Percentiles rank a stretch among this genome's conserved stretches.
Conservation (phyloP, 2,888 invertebrate species). For the Euspilapteryx auroguttella region DNA sequence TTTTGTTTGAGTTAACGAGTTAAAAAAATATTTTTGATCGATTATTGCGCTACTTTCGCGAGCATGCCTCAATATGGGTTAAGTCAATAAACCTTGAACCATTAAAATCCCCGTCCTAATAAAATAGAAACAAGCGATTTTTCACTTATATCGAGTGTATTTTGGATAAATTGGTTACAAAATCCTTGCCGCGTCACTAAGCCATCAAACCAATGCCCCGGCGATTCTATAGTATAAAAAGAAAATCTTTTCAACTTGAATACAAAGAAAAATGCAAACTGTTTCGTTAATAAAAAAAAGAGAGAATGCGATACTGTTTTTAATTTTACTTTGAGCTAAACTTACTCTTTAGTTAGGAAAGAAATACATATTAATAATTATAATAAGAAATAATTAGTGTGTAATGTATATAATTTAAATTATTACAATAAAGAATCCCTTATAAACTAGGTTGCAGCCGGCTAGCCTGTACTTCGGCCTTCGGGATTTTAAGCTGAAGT, state of each 20-base stretch:
- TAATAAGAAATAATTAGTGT: slow-evolving; percentile 51
- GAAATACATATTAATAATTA: slow-evolving; percentile 16
- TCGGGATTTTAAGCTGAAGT: too few relatives aligned
- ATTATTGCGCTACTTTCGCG: too few relatives aligned
- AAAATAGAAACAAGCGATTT: too few relatives aligned
- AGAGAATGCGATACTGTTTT: slow-evolving; percentile 21
- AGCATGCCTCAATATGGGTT: too few relatives aligned
- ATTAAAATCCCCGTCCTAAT: too few relatives aligned
- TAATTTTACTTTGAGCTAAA: slow-evolving; percentile 53
- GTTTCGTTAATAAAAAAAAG: slow-evolving; percentile 16
- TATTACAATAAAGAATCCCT: slow-evolving; percentile 48
- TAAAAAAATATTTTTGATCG: too few relatives aligned
- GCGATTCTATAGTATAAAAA: slow-evolving; percentile 30
- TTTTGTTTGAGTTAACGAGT: too few relatives aligned
- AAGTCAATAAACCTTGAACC: too few relatives aligned
- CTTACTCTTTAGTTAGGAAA: slow-evolving; percentile 48
- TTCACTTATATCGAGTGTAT: slow-evolving; percentile 59
- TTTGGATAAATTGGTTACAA: slow-evolving; percentile 60
- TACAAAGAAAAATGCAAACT: slow-evolving; percentile 37
- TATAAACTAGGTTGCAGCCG: slow-evolving; percentile 24
- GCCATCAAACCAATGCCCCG: slow-evolving; percentile 13
- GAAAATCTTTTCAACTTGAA: slow-evolving; percentile 38
- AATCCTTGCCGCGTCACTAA: slow-evolving; percentile 36
- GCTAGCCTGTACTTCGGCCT: slow-evolving; percentile 10
- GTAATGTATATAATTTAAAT: slow-evolving; percentile 59